Evolutionary conservation across 2,888 invertebrate genomes (phyloP), one percentile per base, ranked within the genome.

Genomic region (Lithosia quadra): DNA sequence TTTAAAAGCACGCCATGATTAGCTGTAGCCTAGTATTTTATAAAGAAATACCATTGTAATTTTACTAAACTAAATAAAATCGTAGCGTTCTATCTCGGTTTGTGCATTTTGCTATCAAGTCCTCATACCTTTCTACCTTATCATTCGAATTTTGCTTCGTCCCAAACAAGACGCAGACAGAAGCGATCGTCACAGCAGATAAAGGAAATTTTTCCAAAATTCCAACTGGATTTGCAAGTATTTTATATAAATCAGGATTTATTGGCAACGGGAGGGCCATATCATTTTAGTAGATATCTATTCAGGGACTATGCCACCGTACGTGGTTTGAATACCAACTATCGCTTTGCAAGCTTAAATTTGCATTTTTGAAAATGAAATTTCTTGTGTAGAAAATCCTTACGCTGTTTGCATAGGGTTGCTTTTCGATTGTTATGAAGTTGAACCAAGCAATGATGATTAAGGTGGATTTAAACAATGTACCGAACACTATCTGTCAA

Each of bases 221-320:
- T 82, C 77, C 73, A 70, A 72, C 74, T 80, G 83, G 85, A 87
- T 90, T 88, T 89, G 82, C 86, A 84, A 88, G 86, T 84, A 83
- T 88, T 87, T 86, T 86, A 85, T 85, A 89, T 93, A 93, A 93
- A 93, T 93, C 92, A 91, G 82, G 86, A 86, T 90, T 92, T 93
- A 93, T 92, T 92, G 91, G 91, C 90, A 91, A 85, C 93, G 82
- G 74, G 92, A 91, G 92, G 84, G 89, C 88, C 89, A 88, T 93
- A 93, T 92, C 91, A 92, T 92, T 91, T 90, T 89, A 87, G 86
- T 81, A 88, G 91, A 92, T 92, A 92, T 93, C 93, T 91, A 92
- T 93, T 93, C 92, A 91, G 90, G 80, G 88, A 90, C 90, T 88
- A 90, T 89, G 90, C 89, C 86, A 89, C 82, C 84, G 86, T 86